Evolutionary conservation across 2,888 invertebrate genomes (phyloP).

Genomic region (Eristalis arbustorum): DNA sequence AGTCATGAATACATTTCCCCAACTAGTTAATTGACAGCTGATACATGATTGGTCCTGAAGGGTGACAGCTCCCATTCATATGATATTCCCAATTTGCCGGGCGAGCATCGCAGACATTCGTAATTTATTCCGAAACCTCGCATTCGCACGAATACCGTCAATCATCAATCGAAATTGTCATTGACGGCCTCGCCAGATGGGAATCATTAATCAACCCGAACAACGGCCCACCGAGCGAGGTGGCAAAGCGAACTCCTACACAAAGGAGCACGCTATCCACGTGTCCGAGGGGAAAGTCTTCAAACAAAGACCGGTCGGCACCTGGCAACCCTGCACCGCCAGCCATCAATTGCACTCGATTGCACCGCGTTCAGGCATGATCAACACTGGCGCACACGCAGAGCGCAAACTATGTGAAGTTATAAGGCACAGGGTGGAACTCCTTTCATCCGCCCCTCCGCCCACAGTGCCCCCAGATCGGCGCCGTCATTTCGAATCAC

Average conservation of each 20-base stretch:
- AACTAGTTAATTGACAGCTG: background rate
- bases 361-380: slow-evolving; percentile 14
- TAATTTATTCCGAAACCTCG: background rate
- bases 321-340: background rate
- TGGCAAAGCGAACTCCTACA: background rate
- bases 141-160: background rate
- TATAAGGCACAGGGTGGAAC: background rate
- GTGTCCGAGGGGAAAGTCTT: background rate
- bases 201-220: background rate
- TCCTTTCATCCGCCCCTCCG: background rate
- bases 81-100: background rate
- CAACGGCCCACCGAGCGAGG: background rate
- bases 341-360: background rate
- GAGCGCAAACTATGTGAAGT: background rate
- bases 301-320: background rate
- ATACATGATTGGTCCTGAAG: background rate
- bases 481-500: background rate
- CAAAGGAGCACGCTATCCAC: background rate
- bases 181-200: background rate
- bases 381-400: slow-evolving; percentile 40
- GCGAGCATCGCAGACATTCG: background rate
- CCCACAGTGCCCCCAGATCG: background rate
- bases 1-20: background rate
- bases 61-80: background rate
- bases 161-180: background rate